A percentile compares a stretch with the other conserved stretches of the same genome.
Conservation (phyloP, 2,113 vertebrate genomes). For the Lepus europaeus region DNA sequence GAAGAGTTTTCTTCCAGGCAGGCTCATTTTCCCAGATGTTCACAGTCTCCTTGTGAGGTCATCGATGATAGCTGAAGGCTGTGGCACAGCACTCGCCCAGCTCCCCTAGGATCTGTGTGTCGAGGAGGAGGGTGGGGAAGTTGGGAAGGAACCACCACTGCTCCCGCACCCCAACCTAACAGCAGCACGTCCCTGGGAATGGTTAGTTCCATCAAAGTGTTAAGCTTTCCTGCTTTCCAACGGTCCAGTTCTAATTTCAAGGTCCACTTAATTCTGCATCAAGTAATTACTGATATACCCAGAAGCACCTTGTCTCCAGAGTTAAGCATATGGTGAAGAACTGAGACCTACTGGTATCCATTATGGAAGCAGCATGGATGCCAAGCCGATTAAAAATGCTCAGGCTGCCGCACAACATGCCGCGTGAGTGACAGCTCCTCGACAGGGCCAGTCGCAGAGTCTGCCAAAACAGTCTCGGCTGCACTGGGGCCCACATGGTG, state of each 20-base stretch:
- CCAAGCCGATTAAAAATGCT: slow-evolving; percentile 91
- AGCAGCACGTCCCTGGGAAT: slow-evolving; percentile 67
- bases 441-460: slow-evolving; percentile 85
- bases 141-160: background rate
- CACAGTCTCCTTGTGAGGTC: slow-evolving; percentile 2
- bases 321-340: slow-evolving; percentile 95
- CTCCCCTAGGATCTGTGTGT: background rate
- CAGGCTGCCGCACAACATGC: slow-evolving; percentile 81
- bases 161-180: background rate
- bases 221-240: slow-evolving; percentile 87
- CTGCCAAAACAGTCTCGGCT: slow-evolving; percentile 88
- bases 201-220: slow-evolving; percentile 85
- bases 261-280: slow-evolving; percentile 98
- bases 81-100: slow-evolving; percentile 39
- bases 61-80: slow-evolving; percentile 80
- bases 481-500: slow-evolving; percentile 89
- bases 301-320: slow-evolving; percentile 95
- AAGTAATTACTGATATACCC: slow-evolving; percentile 96
- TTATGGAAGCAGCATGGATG: slow-evolving; percentile 93
- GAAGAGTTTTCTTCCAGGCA: slow-evolving; percentile 61
- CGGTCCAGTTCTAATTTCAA: slow-evolving; percentile 99
- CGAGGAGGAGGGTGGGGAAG: background rate
- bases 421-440: slow-evolving; percentile 92
- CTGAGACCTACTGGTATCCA: slow-evolving; percentile 93
- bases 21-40: slow-evolving; percentile 47